Base-by-base conservation (phyloP, 2,113 vertebrate genomes). In the Calypte anna region DNA sequence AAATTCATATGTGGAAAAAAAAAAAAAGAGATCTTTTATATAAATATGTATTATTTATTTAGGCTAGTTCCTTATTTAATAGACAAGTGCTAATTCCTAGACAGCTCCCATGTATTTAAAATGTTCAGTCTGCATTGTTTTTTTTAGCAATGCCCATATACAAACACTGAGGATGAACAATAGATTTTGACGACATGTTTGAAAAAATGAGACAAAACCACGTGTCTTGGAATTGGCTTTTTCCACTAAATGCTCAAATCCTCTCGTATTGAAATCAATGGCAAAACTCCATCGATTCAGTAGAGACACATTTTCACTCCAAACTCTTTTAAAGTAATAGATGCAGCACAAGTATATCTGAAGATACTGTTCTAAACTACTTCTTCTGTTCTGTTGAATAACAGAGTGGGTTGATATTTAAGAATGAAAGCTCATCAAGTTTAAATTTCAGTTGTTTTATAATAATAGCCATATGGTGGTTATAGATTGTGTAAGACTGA, bases 381-480 rank as follows among this genome's bases (percentile, higher is more conserved):
- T 96, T 93, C 68, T 93, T 93, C 82, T 81, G 61, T 43, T 86
- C 66, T 92, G 57, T 2, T 64, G 93, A 97, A 90, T 96, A 96
- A 93, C 75, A 63, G 76, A 92, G 20, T 31, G 70, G 17, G 36
- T 70, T 91, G 94, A 90, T 94, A 92, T 81, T 97, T 93, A 82
- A 86, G 90, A 95, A 91, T 81, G 96, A 94, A 96, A 94, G 64
- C 76, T 95, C 94, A 93, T 96, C 82, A 86, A 90, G 79, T 94
- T 96, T 91, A 91, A 54, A 90, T 88, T 91, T 81, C 96, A 75
- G 40, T 90, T 96, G 73, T 93, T 95, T 88, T 83, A 79, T 96
- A 93, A 96, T 96, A 95, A 88, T 86, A 90, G 86, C 85, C 94
- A 95, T 64, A 88, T 96, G 96, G 67, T 90, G 68, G 78, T 85